Evolutionary conservation across 2,113 vertebrate genomes (phyloP).

Genomic region (Chamaetylas fuelleborni): DNA sequence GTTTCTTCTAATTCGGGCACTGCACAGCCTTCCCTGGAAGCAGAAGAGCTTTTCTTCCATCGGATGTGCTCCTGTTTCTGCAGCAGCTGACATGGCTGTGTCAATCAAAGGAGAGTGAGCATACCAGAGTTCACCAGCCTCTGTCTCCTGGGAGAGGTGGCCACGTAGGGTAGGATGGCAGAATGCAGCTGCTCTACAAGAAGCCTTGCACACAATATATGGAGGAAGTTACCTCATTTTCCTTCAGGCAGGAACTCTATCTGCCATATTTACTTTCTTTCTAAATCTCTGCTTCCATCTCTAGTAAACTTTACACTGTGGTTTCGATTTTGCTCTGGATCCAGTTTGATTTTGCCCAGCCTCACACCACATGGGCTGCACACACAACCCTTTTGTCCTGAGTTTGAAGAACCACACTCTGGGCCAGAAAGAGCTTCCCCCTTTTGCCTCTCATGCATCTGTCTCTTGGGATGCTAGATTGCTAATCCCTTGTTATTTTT

Average conservation of each 20-base stretch:
- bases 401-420: background rate
- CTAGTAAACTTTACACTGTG: rapidly evolving
- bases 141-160: background rate
- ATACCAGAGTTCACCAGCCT: background rate
- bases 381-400: background rate
- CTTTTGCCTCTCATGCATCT: background rate
- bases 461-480: background rate
- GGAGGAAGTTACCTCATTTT: background rate
- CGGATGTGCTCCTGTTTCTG: background rate
- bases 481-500: background rate
- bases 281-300: background rate
- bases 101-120: background rate
- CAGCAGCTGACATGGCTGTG: background rate
- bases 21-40: background rate
- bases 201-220: background rate
- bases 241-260: background rate
- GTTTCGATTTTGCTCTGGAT: background rate
- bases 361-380: background rate
- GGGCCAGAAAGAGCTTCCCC: background rate
- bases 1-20: background rate
- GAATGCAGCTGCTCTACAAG: background rate
- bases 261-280: background rate
- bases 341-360: background rate
- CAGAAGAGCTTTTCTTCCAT: background rate
- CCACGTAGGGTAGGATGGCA: background rate